These are phyloP conservation scores for Takifugu flavidus DNA, from an alignment of 2,113 vertebrate genomes.

Conservation along the genomic window DNA sequence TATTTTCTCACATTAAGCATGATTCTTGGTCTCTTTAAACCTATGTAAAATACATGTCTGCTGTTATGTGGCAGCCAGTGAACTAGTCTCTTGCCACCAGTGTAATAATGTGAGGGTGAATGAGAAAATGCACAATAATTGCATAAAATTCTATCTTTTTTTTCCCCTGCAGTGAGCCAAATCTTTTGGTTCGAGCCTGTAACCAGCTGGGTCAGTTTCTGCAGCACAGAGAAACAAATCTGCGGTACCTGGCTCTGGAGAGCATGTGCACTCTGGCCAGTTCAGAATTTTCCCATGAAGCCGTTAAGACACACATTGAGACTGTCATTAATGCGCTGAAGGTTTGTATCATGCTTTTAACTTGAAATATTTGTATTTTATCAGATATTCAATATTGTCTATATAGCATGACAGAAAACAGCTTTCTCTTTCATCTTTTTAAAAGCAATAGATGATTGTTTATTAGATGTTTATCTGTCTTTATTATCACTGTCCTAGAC, in stretches of 20 bases:
- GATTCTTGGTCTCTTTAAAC: too few species aligned
- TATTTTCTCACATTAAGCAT: too few species aligned
- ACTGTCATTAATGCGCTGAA: slow-evolving; percentile 84
- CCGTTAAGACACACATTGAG: slow-evolving; percentile 83
- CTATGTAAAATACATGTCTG: too few species aligned
- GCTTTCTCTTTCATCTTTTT: too few species aligned
- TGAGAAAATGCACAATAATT: neutral
- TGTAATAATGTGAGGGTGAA: too few species aligned
- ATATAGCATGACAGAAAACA: too few species aligned
- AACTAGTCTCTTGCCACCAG: too few species aligned
- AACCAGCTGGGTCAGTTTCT: slow-evolving; percentile 84
- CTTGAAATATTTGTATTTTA: too few species aligned
- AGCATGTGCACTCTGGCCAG: slow-evolving; percentile 84
- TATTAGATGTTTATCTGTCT: neutral
- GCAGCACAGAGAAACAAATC: slow-evolving; percentile 83
- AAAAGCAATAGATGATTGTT: too few species aligned
- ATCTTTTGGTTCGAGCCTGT: slow-evolving; percentile 80
- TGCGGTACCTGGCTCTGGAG: slow-evolving; percentile 82
- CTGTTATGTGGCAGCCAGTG: too few species aligned
- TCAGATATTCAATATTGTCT: too few species aligned
- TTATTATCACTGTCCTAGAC: slow-evolving; percentile 70
- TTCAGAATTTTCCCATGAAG: slow-evolving; percentile 79
- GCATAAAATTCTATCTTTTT: neutral
- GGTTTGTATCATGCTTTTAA: slow-evolving; percentile 44
- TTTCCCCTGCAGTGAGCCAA: slow-evolving; percentile 70